Percentiles rank a stretch among this genome's conserved stretches.
Evolutionary conservation across 2,113 vertebrate genomes (phyloP).

Genomic region (Donacobius atricapilla): DNA sequence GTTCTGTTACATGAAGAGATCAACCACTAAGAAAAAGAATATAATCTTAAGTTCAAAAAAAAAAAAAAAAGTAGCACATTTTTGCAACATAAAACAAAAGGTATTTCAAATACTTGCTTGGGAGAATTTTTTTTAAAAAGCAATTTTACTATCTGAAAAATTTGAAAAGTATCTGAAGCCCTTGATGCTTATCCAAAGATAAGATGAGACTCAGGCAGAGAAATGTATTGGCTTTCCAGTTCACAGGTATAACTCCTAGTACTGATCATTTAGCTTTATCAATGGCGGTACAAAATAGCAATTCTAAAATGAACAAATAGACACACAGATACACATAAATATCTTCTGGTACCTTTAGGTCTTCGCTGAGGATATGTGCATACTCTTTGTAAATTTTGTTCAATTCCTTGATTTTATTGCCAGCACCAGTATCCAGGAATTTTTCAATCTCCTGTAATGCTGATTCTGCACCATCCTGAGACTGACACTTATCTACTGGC

Average conservation of each 20-base stretch:
- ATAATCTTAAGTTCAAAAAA: background rate
- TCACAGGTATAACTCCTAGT: background rate
- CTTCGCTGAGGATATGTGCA: constrained; percentile 81
- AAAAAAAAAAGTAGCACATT: background rate
- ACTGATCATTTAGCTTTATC: background rate
- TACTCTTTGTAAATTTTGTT: constrained; percentile 81
- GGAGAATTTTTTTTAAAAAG: background rate
- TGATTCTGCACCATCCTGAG: constrained; percentile 93
- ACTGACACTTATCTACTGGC: constrained; percentile 95
- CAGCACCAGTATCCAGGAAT: constrained; percentile 83
- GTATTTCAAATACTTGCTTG: background rate
- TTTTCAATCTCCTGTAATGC: constrained; percentile 92
- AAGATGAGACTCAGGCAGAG: background rate
- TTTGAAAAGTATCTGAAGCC: background rate
- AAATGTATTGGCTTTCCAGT: background rate
- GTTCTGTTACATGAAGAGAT: background rate
- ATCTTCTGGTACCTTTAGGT: constrained; percentile 79
- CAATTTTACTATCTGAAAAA: background rate
- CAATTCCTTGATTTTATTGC: constrained; percentile 83
- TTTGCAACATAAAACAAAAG: background rate
- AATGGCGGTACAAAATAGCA: background rate
- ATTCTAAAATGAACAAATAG: background rate
- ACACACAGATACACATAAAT: background rate
- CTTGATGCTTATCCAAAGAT: background rate
- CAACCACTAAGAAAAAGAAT: background rate